Conservation (phyloP, 2,797 vertebrate genomes). For the Borostomias antarcticus region DNA sequence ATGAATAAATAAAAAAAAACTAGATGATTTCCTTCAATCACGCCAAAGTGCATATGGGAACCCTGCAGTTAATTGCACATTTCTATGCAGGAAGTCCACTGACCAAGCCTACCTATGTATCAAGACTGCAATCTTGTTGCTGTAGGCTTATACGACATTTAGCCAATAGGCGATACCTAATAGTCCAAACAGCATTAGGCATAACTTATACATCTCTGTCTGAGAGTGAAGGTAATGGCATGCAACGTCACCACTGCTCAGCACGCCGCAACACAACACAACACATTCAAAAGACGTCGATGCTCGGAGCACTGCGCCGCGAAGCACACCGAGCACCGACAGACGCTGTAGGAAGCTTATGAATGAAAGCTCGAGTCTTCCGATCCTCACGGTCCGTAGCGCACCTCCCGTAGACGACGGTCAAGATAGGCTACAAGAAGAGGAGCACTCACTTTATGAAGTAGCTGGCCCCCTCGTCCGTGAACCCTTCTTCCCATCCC, state of each 20-base stretch:
- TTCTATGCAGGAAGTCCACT: no score
- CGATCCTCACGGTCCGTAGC: not conserved
- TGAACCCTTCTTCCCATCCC: conserved; percentile 98
- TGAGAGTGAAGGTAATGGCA: conserved; percentile 6
- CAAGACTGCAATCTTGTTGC: no score
- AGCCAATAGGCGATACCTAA: no score
- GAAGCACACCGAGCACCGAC: not conserved
- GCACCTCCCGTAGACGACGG: conserved; percentile 3
- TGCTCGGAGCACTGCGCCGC: not conserved
- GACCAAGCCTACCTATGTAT: no score
- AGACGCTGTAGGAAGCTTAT: not conserved
- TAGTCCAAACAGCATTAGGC: no score
- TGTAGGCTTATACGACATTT: no score
- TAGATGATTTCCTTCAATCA: no score
- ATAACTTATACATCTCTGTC: no score
- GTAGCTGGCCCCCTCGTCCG: conserved; percentile 96
- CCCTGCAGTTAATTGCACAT: no score
- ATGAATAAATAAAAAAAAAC: no score
- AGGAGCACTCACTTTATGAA: conserved; percentile 94
- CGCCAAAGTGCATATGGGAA: no score
- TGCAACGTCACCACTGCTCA: conserved; percentile 18
- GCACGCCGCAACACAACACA: not conserved
- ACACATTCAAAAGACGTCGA: not conserved
- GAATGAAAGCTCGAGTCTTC: not conserved
- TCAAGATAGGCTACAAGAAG: no score